These are phyloP conservation scores for Danionella dracula DNA, from an alignment of 2,797 vertebrate genomes.

Conservation along the genomic window DNA sequence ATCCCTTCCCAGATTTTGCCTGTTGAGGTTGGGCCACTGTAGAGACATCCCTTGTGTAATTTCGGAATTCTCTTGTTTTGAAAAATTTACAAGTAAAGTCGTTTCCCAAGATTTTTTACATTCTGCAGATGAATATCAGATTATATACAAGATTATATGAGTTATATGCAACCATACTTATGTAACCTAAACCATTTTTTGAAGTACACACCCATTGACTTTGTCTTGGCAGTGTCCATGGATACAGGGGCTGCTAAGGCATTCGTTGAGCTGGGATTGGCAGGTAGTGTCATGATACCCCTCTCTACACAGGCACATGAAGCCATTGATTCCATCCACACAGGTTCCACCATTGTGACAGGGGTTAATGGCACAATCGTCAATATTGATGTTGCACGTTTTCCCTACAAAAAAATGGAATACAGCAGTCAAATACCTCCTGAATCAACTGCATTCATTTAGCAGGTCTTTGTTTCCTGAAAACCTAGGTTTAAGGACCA, in stretches of 20 bases:
- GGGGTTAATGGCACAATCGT: slow-evolving; percentile 82
- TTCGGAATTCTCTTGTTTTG: no score
- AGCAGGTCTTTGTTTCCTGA: background rate
- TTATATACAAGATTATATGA: no score
- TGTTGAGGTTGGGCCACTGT: no score
- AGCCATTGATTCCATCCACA: slow-evolving; percentile 79
- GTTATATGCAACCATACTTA: no score
- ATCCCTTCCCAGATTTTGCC: no score
- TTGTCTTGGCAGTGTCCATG: slow-evolving; percentile 86
- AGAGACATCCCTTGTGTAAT: no score
- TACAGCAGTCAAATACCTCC: slow-evolving; percentile 9
- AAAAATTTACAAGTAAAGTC: no score
- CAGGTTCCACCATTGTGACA: slow-evolving; percentile 93
- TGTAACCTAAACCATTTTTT: no score
- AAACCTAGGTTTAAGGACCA: slow-evolving; percentile 3
- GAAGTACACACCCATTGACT: no score
- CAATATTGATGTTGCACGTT: slow-evolving; percentile 88
- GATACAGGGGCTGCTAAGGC: slow-evolving; percentile 90
- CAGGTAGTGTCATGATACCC: slow-evolving; percentile 88
- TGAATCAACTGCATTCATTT: background rate
- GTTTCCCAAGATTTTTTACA: no score
- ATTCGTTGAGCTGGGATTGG: slow-evolving; percentile 90
- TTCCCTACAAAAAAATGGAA: slow-evolving; percentile 78
- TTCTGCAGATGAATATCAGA: no score
- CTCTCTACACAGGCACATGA: slow-evolving; percentile 85